Conservation (phyloP, 2,797 vertebrate species). For the Rhynchotus rufescens region DNA sequence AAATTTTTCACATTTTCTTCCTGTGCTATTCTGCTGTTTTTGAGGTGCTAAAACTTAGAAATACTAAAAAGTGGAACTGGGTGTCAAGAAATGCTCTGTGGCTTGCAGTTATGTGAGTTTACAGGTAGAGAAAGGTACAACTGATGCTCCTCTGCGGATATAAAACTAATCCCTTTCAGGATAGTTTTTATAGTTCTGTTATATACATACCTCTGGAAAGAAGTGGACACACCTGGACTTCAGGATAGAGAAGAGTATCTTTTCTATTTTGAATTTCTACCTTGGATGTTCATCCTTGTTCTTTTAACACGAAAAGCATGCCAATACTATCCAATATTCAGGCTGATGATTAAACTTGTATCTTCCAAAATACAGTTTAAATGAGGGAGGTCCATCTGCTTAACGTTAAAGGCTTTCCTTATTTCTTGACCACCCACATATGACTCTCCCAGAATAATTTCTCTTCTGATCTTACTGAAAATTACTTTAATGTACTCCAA, state of each 20-base stretch:
- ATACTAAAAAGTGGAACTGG: background rate
- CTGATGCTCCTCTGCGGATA: background rate
- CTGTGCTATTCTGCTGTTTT: background rate
- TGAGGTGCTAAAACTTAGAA: background rate
- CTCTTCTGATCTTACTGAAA: background rate
- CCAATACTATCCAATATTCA: background rate
- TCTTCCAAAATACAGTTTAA: background rate
- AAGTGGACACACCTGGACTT: background rate
- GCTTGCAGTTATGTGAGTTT: background rate
- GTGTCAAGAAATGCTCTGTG: background rate
- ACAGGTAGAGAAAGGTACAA: background rate
- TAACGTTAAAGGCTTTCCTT: background rate
- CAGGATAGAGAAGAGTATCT: background rate
- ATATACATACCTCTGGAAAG: background rate
- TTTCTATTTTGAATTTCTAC: background rate
- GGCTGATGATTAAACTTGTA: background rate
- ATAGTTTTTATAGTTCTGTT: background rate
- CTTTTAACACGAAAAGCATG: background rate
- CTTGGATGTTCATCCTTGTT: background rate
- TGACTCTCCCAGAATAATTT: background rate
- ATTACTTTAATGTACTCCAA: background rate
- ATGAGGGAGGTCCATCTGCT: constrained; percentile 34
- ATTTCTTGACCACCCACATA: constrained; percentile 27
- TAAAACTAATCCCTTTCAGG: background rate
- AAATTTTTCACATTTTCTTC: background rate